Evolutionary conservation across 2,797 vertebrate genomes (phyloP).

Genomic region (Sebastes paucispinis): DNA sequence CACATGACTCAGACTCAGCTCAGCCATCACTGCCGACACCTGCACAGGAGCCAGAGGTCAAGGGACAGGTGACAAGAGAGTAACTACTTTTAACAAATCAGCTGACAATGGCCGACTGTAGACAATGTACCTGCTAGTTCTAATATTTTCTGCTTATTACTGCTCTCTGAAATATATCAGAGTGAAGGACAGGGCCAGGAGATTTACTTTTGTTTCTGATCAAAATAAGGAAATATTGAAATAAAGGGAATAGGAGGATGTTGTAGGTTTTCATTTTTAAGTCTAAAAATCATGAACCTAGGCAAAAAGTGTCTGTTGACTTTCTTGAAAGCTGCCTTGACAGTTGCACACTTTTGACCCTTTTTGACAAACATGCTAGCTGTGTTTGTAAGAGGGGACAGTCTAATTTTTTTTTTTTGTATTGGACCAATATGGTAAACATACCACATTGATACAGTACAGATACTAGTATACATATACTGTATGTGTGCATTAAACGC

Average conservation of each 20-base stretch:
- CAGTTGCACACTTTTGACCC: neutral
- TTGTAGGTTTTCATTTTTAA: neutral
- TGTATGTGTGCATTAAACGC: neutral
- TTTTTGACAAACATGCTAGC: neutral
- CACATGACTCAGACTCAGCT: slow-evolving; percentile 90
- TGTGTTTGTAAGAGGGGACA: neutral
- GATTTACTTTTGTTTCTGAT: neutral
- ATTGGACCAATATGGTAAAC: neutral
- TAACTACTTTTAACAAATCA: neutral
- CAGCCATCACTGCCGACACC: slow-evolving; percentile 90
- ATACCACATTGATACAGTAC: neutral
- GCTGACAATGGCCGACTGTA: neutral
- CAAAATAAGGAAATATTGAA: neutral
- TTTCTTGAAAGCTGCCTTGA: neutral
- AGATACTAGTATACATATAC: neutral
- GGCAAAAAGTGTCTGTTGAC: too few relatives aligned
- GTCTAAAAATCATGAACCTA: neutral
- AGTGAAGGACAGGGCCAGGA: neutral
- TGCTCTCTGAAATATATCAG: neutral
- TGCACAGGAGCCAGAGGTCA: slow-evolving; percentile 61
- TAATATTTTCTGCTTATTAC: neutral
- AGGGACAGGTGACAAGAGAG: slow-evolving; percentile 5
- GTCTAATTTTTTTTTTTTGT: neutral
- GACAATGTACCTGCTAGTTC: neutral
- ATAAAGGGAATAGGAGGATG: neutral